A percentile compares a stretch with the other conserved stretches of the same genome.
phyloP scores from a whole-genome alignment of 2,113 vertebrate genomes.

The Eupsittula cactorum region DNA sequence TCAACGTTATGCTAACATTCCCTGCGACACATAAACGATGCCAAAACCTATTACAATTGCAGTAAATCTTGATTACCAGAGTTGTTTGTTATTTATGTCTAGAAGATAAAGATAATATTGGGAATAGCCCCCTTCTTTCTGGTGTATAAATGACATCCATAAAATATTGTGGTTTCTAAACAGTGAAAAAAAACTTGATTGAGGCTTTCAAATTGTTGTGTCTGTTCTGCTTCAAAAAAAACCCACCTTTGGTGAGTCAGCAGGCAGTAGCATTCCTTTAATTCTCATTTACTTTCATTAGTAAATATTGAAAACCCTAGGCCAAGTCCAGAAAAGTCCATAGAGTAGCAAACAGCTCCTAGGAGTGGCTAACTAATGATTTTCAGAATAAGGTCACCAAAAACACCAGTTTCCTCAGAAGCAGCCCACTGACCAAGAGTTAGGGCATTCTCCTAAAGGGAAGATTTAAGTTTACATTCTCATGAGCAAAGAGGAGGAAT shows the following conservation, averaged over 20 bases:
- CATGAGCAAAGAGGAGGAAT: not conserved
- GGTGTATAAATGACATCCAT: conserved; percentile 59
- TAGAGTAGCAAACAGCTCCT: not conserved
- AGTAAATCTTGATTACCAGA: conserved; percentile 75
- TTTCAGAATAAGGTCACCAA: not conserved
- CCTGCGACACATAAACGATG: conserved; percentile 64
- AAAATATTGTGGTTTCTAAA: conserved; percentile 64
- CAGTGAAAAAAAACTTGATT: not conserved
- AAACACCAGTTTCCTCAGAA: not conserved
- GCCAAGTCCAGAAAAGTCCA: not conserved
- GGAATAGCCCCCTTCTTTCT: conserved; percentile 59
- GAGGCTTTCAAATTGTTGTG: conserved; percentile 20
- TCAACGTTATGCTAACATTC: conserved; percentile 60
- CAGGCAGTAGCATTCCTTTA: not conserved
- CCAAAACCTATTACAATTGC: conserved; percentile 72
- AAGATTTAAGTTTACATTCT: not conserved
- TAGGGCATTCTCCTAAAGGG: not conserved
- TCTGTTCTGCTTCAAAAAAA: not conserved
- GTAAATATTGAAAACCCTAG: not conserved
- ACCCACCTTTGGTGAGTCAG: not conserved
- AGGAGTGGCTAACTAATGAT: not conserved
- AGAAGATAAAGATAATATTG: conserved; percentile 74
- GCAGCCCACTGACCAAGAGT: not conserved
- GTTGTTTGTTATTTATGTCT: conserved; percentile 75
- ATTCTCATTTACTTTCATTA: not conserved